Base-by-base conservation (phyloP, 37 sponge, comb jelly and placozoan species). In the Oscarella lobularis region DNA sequence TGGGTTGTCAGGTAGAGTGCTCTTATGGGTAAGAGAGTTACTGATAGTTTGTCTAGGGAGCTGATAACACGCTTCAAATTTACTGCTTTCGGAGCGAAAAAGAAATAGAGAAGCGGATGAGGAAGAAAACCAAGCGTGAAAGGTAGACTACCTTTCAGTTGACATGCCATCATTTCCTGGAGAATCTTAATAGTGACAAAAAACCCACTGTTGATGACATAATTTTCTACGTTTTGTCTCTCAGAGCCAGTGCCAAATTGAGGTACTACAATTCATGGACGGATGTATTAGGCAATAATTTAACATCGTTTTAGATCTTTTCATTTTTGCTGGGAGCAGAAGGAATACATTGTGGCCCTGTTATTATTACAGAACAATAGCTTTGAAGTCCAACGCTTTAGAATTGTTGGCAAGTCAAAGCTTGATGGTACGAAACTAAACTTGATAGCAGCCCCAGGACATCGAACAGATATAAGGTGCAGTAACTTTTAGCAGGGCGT, bases 41-140 rank as follows among this genome's bases (percentile, higher is more conserved):
- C n/a, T n/a, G n/a, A n/a, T n/a, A n/a, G n/a, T n/a, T n/a, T n/a
- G 29, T 4, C 5, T 14, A 68, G 71, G 71, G 71, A 29, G 6
- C 71, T 30, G 71, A 68, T 35, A 34, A 32, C 6, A 5, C 33
- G 4, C 33, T 68, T 68, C 35, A 68, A 20, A 30, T 68, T 5
- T 68, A n/a, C 71, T n/a, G 38, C 37, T 55, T 95, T 2, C 54
- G 78, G 27, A 74, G 75, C 2, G 84, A 54, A 2, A 79, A 79
- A 69, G 96, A 88, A 36, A 39, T 83, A 31, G 72, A 81, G 38
- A 76, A 74, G 54, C 34, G 54, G 37, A 32, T 70, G 39, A 90
- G 82, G 73, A 90, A 80, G 80, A 83, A 73, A 39, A 40, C 20
- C 37, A 95, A 76, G 83, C 89, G 83, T 72, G 76, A 73, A 0